Evolutionary conservation across 2,888 invertebrate genomes (phyloP).

Genomic region (Bibio marci): DNA sequence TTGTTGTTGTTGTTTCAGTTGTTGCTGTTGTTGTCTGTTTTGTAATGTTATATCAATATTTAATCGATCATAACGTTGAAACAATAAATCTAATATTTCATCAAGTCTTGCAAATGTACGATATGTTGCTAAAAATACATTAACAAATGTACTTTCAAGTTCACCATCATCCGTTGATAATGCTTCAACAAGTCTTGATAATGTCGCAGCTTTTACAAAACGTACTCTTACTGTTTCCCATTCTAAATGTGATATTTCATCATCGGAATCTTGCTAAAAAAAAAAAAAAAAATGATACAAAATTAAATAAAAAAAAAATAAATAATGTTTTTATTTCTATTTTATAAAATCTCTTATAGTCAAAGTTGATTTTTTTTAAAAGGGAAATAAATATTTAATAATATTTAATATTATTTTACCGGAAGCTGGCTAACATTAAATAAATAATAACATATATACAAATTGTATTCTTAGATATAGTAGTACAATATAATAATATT

Average conservation of each 20-base stretch:
- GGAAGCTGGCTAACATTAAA: too few relatives aligned
- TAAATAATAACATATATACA: too few relatives aligned
- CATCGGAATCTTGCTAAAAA: constrained; percentile 47
- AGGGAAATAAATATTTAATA: too few relatives aligned
- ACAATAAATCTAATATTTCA: constrained; percentile 65
- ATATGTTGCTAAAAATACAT: constrained; percentile 89
- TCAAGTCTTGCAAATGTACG: constrained; percentile 77
- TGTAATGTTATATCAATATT: constrained; percentile 13
- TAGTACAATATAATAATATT: too few relatives aligned
- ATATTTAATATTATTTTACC: too few relatives aligned
- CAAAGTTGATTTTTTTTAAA: too few relatives aligned
- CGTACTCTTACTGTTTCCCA: constrained; percentile 96
- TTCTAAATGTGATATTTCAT: constrained; percentile 90
- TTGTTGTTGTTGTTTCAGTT: constrained; percentile 2
- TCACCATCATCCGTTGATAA: constrained; percentile 89
- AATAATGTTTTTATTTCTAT: too few relatives aligned
- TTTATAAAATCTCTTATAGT: too few relatives aligned
- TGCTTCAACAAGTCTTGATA: constrained; percentile 84
- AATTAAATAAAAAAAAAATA: too few relatives aligned
- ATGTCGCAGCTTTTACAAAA: constrained; percentile 89
- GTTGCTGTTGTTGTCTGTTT: background rate
- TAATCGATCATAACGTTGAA: constrained; percentile 59
- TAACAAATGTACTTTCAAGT: constrained; percentile 93
- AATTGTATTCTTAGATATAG: too few relatives aligned
- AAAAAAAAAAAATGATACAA: too few relatives aligned